These are phyloP conservation scores for Drosophila ercepeae DNA, from an alignment of 1,140 invertebrate genomes.

Conservation along the genomic window DNA sequence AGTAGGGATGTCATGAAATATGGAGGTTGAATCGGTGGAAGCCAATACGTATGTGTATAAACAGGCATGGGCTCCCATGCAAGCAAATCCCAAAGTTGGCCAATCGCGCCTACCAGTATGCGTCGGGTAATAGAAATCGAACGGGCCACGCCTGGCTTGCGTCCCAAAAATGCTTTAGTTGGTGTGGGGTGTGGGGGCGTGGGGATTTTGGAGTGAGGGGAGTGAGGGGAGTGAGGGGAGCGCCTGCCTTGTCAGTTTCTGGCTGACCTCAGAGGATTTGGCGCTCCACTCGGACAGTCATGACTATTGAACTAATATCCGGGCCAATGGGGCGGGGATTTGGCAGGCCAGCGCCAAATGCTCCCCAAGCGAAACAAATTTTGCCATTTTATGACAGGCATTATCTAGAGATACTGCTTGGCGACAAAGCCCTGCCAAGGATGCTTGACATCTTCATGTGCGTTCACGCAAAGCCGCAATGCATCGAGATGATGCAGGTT, in stretches of 20 bases:
- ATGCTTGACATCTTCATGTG: conserved; percentile 3
- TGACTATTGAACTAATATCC: conserved; percentile 72
- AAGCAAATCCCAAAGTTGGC: conserved; percentile 31
- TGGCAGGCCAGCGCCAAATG: conserved; percentile 42
- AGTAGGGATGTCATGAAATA: conserved; percentile 16
- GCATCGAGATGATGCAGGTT: conserved; percentile 30
- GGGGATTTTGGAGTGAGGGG: too few species aligned
- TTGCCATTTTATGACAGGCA: conserved; percentile 63
- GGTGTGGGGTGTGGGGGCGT: too few species aligned
- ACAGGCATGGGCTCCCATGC: conserved; percentile 54
- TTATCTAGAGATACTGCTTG: conserved; percentile 26
- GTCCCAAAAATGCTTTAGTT: not conserved
- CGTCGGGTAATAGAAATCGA: conserved; percentile 56
- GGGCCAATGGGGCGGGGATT: conserved; percentile 19
- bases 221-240: conserved; percentile 20
- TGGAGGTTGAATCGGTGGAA: conserved; percentile 51
- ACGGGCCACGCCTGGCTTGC: conserved; percentile 16
- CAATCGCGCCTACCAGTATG: conserved; percentile 26
- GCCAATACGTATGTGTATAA: conserved; percentile 46
- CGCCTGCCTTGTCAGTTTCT: conserved; percentile 42
- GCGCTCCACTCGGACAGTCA: conserved; percentile 35
- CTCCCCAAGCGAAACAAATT: conserved; percentile 67
- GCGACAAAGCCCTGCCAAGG: conserved; percentile 10
- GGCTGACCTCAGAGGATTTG: conserved; percentile 70
- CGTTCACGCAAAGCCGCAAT: conserved; percentile 1